Evolutionary conservation across 2,113 vertebrate genomes (phyloP).

Genomic region (Gallinago paraguaiae): DNA sequence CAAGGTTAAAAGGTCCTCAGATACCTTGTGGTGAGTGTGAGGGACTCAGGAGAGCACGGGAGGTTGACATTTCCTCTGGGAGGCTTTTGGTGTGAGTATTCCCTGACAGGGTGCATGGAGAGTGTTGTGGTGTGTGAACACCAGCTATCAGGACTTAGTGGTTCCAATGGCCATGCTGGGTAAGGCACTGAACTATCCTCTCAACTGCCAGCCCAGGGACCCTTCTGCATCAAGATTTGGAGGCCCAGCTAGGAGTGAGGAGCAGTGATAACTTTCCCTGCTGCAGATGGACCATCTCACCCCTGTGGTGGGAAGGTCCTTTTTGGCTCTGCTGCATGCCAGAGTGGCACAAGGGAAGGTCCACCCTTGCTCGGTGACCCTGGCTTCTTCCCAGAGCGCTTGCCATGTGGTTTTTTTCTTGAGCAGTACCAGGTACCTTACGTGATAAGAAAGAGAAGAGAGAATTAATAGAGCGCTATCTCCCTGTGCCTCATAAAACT

Average conservation of each 20-base stretch:
- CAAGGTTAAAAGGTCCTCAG: neutral
- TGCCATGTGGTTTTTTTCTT: neutral
- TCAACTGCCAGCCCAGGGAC: neutral
- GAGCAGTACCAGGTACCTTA: neutral
- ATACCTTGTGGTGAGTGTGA: neutral
- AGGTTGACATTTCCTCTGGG: neutral
- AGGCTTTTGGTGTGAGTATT: neutral
- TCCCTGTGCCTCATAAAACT: neutral
- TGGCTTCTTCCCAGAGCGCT: neutral
- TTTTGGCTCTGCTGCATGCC: neutral
- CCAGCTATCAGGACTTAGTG: neutral
- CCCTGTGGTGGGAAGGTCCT: neutral
- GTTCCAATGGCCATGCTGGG: neutral
- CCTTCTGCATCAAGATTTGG: neutral
- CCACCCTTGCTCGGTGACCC: neutral
- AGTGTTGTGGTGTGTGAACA: accelerated
- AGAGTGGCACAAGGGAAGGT: neutral
- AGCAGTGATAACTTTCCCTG: neutral
- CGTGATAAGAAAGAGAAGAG: neutral
- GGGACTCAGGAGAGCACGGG: neutral
- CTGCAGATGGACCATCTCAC: neutral
- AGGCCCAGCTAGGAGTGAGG: neutral
- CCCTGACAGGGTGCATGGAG: neutral
- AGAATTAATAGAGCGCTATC: neutral
- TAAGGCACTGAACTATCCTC: neutral